Conservation (phyloP, 2,113 vertebrate genomes). For the Alces alces region DNA sequence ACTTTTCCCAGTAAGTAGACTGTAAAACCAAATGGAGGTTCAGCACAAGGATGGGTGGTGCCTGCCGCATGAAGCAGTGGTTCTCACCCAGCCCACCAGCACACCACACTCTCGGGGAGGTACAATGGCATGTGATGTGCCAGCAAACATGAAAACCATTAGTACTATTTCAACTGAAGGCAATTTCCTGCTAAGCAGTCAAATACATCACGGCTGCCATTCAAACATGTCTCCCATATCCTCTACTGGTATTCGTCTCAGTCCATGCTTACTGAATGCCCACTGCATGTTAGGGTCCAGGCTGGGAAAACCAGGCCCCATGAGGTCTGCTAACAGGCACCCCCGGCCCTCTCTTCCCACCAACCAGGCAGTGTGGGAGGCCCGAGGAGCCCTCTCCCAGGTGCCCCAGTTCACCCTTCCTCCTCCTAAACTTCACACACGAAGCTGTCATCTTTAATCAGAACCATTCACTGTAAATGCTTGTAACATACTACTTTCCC, state of each 20-base stretch:
- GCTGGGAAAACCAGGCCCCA: neutral
- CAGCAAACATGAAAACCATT: too few species aligned
- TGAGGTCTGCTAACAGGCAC: neutral
- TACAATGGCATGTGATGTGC: fast-evolving
- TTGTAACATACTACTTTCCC: neutral
- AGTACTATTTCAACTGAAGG: neutral
- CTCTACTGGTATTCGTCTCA: neutral
- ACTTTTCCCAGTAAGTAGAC: neutral
- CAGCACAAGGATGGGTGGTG: fast-evolving
- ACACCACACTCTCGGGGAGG: too few species aligned
- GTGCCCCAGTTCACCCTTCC: neutral
- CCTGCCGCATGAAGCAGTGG: fast-evolving
- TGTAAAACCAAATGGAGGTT: too few species aligned
- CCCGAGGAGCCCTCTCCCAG: neutral
- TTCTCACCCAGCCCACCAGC: too few species aligned
- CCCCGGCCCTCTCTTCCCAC: neutral
- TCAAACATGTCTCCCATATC: neutral
- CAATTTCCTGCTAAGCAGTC: neutral
- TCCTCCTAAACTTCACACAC: neutral
- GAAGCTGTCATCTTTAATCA: neutral
- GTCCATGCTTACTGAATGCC: neutral
- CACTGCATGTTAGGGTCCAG: neutral
- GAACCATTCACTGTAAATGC: neutral
- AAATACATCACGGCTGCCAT: neutral
- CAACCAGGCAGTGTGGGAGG: too few species aligned